Percentiles rank a stretch among this genome's conserved stretches.
Evolutionary conservation across 2,797 vertebrate species (phyloP).

Genomic region (Glyptemys insculpta): DNA sequence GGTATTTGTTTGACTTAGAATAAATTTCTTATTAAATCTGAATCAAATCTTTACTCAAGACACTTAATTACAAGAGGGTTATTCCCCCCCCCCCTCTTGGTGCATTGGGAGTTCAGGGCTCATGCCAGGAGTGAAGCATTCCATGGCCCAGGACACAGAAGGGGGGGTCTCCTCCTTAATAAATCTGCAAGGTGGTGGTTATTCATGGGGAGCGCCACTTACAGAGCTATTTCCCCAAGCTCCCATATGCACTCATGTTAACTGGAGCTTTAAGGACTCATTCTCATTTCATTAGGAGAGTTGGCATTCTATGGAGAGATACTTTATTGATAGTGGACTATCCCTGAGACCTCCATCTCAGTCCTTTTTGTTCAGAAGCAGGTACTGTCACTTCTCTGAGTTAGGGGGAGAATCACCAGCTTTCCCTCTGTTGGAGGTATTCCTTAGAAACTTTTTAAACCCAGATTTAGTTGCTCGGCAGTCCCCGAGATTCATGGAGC

Average conservation of each 20-base stretch:
- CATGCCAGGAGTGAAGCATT: neutral
- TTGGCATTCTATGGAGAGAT: neutral
- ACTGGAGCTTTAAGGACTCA: neutral
- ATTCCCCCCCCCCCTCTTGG: constrained; percentile 31
- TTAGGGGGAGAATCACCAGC: neutral
- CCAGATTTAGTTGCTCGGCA: neutral
- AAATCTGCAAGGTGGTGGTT: constrained; percentile 48
- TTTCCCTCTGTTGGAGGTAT: accelerated
- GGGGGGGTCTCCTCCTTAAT: neutral
- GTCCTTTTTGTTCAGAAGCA: neutral
- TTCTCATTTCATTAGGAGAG: neutral
- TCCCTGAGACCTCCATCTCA: neutral
- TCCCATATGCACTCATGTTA: neutral
- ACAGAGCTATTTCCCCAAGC: constrained; percentile 34
- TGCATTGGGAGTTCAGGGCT: constrained; percentile 22
- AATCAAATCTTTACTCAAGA: constrained; percentile 77
- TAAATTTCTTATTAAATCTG: constrained; percentile 79
- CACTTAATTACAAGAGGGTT: constrained; percentile 71
- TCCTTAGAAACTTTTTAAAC: neutral
- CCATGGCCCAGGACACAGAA: accelerated
- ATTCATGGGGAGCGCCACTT: neutral
- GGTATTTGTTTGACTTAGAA: constrained; percentile 82
- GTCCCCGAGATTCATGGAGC: neutral
- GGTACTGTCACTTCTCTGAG: neutral
- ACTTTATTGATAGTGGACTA: neutral